phyloP scores from a whole-genome alignment of 2,888 invertebrate genomes.

The Lordiphosa fenestrarum region DNA sequence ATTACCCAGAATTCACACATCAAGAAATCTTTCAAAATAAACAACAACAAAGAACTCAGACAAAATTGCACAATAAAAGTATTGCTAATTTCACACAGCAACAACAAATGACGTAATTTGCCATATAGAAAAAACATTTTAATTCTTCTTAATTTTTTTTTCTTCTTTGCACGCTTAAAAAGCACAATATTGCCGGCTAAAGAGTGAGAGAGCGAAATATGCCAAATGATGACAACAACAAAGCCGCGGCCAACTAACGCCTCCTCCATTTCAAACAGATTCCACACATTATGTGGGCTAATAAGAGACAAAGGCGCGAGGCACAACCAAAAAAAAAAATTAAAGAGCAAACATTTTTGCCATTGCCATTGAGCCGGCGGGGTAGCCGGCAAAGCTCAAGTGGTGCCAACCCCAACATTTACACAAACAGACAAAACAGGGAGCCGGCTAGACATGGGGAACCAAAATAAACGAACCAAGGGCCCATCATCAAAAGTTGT shows the following conservation, averaged over 20 bases:
- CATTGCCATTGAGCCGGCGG: conserved; percentile 32
- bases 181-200: background rate
- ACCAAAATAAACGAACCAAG: conserved; percentile 25
- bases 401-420: conserved; percentile 33
- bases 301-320: conserved; percentile 41
- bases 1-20: conserved; percentile 6
- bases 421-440: conserved; percentile 49
- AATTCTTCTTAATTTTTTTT: conserved; percentile 42
- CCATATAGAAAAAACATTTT: conserved; percentile 54
- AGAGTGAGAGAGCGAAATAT: background rate
- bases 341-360: conserved; percentile 12
- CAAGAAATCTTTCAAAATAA: conserved; percentile 11
- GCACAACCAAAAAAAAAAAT: background rate
- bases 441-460: conserved; percentile 43
- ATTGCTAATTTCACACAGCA: conserved; percentile 27
- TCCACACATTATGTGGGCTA: conserved; percentile 59
- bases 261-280: conserved; percentile 53
- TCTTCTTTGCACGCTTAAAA: conserved; percentile 26
- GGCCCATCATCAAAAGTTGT: conserved; percentile 40
- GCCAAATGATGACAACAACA: conserved; percentile 30
- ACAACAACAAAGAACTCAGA: conserved; percentile 10
- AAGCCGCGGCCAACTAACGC: conserved; percentile 32
- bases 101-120: conserved; percentile 61
- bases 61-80: conserved; percentile 14
- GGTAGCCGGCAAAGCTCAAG: conserved; percentile 65